Conservation (phyloP, 2,113 vertebrate genomes). For the Chionodraco myersi region DNA sequence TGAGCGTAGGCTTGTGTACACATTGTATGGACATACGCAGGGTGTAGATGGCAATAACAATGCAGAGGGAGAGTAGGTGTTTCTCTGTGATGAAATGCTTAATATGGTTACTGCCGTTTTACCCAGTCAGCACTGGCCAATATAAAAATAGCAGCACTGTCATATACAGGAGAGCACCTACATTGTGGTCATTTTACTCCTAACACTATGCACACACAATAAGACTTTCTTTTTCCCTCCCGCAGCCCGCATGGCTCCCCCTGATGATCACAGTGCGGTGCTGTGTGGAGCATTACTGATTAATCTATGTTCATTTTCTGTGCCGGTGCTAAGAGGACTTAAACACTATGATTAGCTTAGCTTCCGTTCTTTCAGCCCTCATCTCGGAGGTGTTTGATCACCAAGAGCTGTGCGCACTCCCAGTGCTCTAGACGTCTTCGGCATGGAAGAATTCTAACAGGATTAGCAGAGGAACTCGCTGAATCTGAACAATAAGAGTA, state of each 20-base stretch:
- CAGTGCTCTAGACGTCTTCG: constrained; percentile 60
- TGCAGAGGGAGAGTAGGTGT: constrained; percentile 20
- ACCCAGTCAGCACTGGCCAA: constrained; percentile 43
- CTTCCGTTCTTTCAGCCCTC: constrained; percentile 67
- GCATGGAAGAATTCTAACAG: constrained; percentile 71
- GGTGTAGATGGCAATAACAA: constrained; percentile 17
- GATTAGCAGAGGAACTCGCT: constrained; percentile 59
- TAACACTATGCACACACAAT: constrained; percentile 32
- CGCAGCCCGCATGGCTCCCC: constrained; percentile 34
- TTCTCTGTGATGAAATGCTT: constrained; percentile 52
- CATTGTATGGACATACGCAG: not conserved
- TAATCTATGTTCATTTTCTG: constrained; percentile 59
- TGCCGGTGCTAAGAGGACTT: constrained; percentile 52
- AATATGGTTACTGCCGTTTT: constrained; percentile 41
- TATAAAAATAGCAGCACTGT: constrained; percentile 26
- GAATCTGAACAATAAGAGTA: constrained; percentile 34
- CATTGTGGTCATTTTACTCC: constrained; percentile 24
- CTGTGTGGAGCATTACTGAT: constrained; percentile 61
- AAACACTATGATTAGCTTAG: constrained; percentile 73
- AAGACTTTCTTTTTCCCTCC: constrained; percentile 1
- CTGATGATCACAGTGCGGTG: constrained; percentile 46
- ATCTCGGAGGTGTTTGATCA: constrained; percentile 78
- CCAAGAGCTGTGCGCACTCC: constrained; percentile 23
- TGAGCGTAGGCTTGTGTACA: constrained; percentile 5
- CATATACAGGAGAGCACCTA: constrained; percentile 19